phyloP scores from a whole-genome alignment of 2,888 invertebrate species.

The Orthonychiurus folsomi region DNA sequence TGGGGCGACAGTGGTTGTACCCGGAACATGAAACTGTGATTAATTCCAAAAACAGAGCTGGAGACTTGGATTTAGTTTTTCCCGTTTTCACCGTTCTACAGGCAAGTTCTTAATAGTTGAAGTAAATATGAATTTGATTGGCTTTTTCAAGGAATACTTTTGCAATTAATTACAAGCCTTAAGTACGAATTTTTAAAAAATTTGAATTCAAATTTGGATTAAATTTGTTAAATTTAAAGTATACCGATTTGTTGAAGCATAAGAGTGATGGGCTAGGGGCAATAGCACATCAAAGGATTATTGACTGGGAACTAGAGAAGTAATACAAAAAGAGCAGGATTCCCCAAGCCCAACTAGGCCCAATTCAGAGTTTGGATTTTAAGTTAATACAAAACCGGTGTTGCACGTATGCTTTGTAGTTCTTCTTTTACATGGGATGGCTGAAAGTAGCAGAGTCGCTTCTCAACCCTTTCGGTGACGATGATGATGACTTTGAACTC shows the following conservation, averaged over 20 bases:
- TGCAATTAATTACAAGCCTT: too few relatives aligned
- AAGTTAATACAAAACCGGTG: neutral
- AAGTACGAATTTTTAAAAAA: too few relatives aligned
- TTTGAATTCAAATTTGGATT: too few relatives aligned
- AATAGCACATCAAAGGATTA: too few relatives aligned
- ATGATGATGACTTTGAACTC: constrained; percentile 81
- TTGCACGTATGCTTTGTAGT: constrained; percentile 46
- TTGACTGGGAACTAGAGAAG: too few relatives aligned
- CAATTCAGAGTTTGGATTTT: neutral
- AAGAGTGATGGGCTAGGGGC: too few relatives aligned
- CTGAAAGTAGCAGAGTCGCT: constrained; percentile 82
- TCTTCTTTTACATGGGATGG: constrained; percentile 64
- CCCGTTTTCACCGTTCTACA: constrained; percentile 83
- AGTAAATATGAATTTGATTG: too few relatives aligned
- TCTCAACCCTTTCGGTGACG: constrained; percentile 82
- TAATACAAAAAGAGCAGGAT: too few relatives aligned
- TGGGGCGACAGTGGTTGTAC: constrained; percentile 81
- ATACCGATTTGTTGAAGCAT: too few relatives aligned
- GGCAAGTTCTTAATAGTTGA: constrained; percentile 57
- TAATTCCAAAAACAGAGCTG: constrained; percentile 30
- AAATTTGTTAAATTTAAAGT: too few relatives aligned
- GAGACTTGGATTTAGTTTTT: constrained; percentile 69
- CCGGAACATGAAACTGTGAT: constrained; percentile 31
- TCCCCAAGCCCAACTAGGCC: too few relatives aligned
- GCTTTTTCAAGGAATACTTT: too few relatives aligned